Evolutionary conservation across 2,797 vertebrate species (phyloP).

Genomic region (Fratercula arctica): DNA sequence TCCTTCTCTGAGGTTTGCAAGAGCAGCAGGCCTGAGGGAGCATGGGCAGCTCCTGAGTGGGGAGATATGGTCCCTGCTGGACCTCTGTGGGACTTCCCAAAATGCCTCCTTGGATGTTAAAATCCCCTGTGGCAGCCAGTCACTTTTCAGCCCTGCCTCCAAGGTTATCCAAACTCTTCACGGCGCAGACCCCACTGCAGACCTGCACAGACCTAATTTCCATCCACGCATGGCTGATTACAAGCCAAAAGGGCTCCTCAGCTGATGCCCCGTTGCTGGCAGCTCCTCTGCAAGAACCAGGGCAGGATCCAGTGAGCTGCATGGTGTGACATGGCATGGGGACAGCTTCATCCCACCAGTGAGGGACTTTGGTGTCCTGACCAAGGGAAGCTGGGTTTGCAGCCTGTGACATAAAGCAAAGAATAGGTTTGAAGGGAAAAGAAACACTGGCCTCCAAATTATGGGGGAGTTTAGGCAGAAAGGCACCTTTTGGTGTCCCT

Average conservation of each 20-base stretch:
- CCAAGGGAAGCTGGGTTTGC: neutral
- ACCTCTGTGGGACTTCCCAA: neutral
- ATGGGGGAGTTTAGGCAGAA: neutral
- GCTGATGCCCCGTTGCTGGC: rapidly evolving
- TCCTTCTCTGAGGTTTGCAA: neutral
- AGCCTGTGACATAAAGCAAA: neutral
- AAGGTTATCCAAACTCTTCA: neutral
- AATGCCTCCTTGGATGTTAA: neutral
- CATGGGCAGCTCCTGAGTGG: neutral
- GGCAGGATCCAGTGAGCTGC: neutral
- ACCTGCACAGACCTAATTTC: neutral
- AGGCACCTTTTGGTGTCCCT: neutral
- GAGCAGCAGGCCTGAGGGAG: neutral
- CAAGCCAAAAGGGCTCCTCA: neutral
- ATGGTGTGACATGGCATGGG: neutral
- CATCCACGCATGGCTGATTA: rapidly evolving
- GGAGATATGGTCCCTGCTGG: neutral
- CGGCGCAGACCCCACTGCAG: neutral
- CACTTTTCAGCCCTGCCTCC: neutral
- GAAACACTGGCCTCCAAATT: neutral
- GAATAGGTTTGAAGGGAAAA: neutral
- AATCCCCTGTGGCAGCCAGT: neutral
- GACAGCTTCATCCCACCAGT: neutral
- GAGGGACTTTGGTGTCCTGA: neutral
- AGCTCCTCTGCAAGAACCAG: neutral